Conservation (phyloP, 1,140 invertebrate genomes). For the Anadara kagoshimensis region DNA sequence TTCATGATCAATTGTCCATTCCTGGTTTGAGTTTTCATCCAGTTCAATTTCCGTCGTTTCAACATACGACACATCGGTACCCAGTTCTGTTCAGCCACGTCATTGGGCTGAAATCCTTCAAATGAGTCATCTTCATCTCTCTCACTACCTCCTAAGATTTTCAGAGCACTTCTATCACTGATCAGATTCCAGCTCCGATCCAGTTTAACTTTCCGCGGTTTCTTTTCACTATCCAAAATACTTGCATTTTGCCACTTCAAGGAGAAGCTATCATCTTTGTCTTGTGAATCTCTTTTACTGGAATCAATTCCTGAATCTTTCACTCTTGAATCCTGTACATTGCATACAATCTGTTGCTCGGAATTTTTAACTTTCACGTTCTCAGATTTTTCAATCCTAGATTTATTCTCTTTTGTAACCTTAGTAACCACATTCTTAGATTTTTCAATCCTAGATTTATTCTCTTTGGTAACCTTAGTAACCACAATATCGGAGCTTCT, state of each 20-base stretch:
- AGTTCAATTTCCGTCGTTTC: conserved; percentile 44
- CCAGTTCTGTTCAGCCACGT: conserved; percentile 24
- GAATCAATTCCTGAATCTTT: neutral
- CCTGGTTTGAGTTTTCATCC: conserved; percentile 35
- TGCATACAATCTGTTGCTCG: too few species aligned
- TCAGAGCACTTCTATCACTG: conserved; percentile 45
- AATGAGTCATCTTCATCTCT: conserved; percentile 39
- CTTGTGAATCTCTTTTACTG: neutral
- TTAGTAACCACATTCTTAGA: too few species aligned
- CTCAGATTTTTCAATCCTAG: too few species aligned
- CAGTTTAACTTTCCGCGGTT: conserved; percentile 37
- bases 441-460: too few species aligned
- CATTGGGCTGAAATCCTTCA: conserved; percentile 41
- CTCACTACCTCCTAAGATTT: conserved; percentile 31
- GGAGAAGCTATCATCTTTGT: neutral
- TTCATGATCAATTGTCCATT: conserved; percentile 41
- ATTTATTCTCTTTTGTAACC: too few species aligned
- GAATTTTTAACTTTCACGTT: too few species aligned
- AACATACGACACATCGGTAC: conserved; percentile 42
- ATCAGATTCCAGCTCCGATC: conserved; percentile 47
- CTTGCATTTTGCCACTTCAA: neutral
- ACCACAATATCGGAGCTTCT: too few species aligned
- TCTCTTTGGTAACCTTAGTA: too few species aligned
- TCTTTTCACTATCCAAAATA: neutral
- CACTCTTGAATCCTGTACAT: too few species aligned